These are phyloP conservation scores for Nephrotoma flavescens DNA, from an alignment of 2,888 invertebrate species.

Conservation along the genomic window DNA sequence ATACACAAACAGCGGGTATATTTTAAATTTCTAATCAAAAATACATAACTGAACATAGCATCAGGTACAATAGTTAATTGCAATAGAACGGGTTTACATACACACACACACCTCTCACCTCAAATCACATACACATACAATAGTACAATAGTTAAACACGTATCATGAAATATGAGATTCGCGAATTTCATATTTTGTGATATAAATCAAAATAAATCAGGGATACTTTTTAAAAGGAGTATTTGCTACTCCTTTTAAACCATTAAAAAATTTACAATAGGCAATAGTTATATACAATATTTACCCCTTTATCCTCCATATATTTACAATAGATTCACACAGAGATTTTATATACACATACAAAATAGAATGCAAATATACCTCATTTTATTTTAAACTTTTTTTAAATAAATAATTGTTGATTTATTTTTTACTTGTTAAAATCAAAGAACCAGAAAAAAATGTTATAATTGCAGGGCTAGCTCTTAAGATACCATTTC, in stretches of 20 bases:
- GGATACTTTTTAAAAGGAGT: background rate
- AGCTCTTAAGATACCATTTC: background rate
- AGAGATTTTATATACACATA: background rate
- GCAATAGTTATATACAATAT: background rate
- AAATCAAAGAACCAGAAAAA: background rate
- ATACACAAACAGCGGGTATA: slow-evolving; percentile 2
- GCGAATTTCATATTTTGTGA: background rate
- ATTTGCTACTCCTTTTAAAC: background rate
- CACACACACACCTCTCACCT: background rate
- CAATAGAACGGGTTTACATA: slow-evolving; percentile 16
- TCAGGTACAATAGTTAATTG: slow-evolving; percentile 7
- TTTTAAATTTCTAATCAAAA: slow-evolving; percentile 1
- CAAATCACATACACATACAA: background rate
- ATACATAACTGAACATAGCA: background rate
- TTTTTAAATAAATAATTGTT: background rate
- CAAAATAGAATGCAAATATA: slow-evolving; percentile 5
- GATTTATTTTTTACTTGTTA: background rate
- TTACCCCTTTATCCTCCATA: slow-evolving; percentile 4
- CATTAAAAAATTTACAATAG: slow-evolving; percentile 3
- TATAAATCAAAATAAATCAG: background rate
- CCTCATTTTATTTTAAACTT: slow-evolving; percentile 2
- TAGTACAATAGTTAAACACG: background rate
- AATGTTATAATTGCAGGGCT: background rate
- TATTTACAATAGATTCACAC: slow-evolving; percentile 4
- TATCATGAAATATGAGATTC: background rate